Base-by-base conservation (phyloP, 2,113 vertebrate species). In the Sminthopsis crassicaudata region DNA sequence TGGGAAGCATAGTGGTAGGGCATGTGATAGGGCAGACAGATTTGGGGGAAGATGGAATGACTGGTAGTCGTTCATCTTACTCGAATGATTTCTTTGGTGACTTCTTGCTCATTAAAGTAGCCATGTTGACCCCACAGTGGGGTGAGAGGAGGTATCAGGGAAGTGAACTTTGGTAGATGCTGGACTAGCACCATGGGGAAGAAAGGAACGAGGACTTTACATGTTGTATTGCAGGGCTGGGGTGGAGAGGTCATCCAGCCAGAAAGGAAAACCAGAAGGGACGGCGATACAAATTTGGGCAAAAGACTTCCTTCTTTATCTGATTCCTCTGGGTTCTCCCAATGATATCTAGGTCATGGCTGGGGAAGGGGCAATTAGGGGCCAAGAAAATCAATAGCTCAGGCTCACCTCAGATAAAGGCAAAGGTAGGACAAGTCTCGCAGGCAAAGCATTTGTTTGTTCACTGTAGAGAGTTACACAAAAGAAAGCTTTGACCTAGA, bases 381-480 rank as follows among this genome's bases (percentile, higher is more conserved):
- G 36, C 60, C n/a, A n/a, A 76, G 36, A 5, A 76, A 76, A 0
- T 36, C 57, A 27, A 16, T 36, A 46, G 24, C 30, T 8, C 53
- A 48, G 50, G 0, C 89, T n/a, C 51, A 30, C 54, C 84, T 90
- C 9, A 92, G 48, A 92, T 27, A 53, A 95, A 93, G 88, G 51
- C 53, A 46, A 55, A 22, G 8, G 89, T 96, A 25, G 94, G 96
- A 91, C 0, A 67, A 42, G 3, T 36, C 12, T 76, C 60, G 48
- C 67, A 26, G 8, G 52, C 16, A 30, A 89, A 93, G 25, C 23
- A 7, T 60, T 91, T 60, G 76, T 88, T 91, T 67, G 91, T 22
- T 95, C 48, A 9, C 27, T 52, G 8, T 46, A 53, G 23, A 92
- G 1, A 89, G 60, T 93, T 91, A 95, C 96, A 90, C 48, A 92